Evolutionary conservation across 2,797 vertebrate species (phyloP).

Genomic region (Cuculus canorus): DNA sequence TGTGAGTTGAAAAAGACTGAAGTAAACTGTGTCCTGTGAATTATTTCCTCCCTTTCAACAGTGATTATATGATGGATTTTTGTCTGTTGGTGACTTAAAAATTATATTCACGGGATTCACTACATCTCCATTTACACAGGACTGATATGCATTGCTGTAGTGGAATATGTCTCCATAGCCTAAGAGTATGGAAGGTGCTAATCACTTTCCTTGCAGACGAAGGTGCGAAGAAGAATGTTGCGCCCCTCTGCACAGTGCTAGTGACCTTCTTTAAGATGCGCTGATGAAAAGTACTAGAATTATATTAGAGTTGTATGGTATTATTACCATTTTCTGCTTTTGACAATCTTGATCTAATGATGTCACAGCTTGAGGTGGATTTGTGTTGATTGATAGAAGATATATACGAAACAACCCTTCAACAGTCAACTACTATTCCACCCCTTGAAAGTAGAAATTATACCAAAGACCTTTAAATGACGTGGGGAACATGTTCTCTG

Average conservation of each 20-base stretch:
- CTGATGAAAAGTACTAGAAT: background rate
- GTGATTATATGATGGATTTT: background rate
- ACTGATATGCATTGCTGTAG: background rate
- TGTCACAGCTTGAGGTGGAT: background rate
- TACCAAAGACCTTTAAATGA: background rate
- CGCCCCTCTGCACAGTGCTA: background rate
- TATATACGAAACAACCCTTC: background rate
- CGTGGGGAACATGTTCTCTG: fast-evolving
- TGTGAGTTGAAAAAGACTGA: background rate
- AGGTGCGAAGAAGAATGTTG: background rate
- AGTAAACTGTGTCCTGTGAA: background rate
- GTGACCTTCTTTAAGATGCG: background rate
- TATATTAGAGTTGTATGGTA: background rate
- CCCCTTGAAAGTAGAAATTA: background rate
- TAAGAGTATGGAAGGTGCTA: background rate
- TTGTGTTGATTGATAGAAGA: background rate
- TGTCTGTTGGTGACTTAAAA: background rate
- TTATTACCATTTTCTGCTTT: background rate
- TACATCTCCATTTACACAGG: background rate
- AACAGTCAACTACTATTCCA: background rate
- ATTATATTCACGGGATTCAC: background rate
- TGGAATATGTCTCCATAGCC: background rate
- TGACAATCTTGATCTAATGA: background rate
- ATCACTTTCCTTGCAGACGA: background rate
- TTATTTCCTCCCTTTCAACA: background rate